Base-by-base conservation (phyloP, 2,888 invertebrate genomes). In the Ophioninae sp. region DNA sequence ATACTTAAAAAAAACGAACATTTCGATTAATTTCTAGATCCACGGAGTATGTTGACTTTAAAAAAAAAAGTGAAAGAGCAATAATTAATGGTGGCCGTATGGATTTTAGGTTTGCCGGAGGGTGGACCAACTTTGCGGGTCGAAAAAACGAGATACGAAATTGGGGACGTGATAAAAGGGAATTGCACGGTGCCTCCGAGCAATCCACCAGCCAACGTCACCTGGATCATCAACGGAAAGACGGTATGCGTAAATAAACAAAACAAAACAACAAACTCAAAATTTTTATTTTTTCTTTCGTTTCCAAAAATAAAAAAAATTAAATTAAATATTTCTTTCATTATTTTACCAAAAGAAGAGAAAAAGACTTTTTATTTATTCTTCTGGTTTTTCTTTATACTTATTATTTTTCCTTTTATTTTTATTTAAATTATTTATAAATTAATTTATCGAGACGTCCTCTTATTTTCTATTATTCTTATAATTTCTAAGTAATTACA, bases 161-260 rank as follows among this genome's bases (percentile, higher is more conserved):
- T 95, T 82, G 96, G 96, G 5, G 96, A 96, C 83, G 95, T 94
- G 17, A 93, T 96, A 85, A 94, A 95, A 81, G 96, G 95, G 64
- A 96, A 96, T 83, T 96, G 96, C 89, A 95, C 95, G 9, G 94
- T 96, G 30, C 96, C 96, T 20, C 94, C 94, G 20, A 94, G 95
- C 73, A 95, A 95, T 92, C 96, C 96, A 37, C 94, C 96, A 17
- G 95, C 95, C 73, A 96, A 96, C 92, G 94, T 96, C 88, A 96
- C 96, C 69, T 96, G 96, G 94, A 95, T 95, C 85, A 94, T 96
- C 76, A 96, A 96, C 90, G 95, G 95, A 87, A 87, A 87, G 88
- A 88, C 89, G 92, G 93, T 93, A 91, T 64, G 81, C 82, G 82
- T 30, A 51, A 10, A 10, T 51, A 51, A 51, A 51, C 13, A 30